Evolutionary conservation across 2,888 invertebrate species (phyloP).

Genomic region (Volucella inanis): DNA sequence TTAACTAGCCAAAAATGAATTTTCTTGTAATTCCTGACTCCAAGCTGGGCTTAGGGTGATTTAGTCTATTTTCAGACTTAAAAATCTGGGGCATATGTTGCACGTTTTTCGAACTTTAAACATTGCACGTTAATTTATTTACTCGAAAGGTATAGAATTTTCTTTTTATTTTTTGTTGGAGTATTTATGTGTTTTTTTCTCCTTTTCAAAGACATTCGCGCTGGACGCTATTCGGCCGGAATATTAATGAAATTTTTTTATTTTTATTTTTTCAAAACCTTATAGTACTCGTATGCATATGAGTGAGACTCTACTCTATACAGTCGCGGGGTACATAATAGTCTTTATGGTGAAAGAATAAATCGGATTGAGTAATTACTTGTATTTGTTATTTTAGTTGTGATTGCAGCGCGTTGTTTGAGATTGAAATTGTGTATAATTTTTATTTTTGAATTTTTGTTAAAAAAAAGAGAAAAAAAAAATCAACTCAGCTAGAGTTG

Average conservation of each 20-base stretch:
- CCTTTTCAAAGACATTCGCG: constrained; percentile 69
- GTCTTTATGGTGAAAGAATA: constrained; percentile 34
- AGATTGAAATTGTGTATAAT: constrained; percentile 33
- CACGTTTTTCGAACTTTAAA: constrained; percentile 52
- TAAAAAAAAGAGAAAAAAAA: too few species aligned
- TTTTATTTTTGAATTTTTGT: constrained; percentile 5
- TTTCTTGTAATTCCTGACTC: neutral
- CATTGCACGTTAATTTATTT: constrained; percentile 62
- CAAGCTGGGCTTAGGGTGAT: constrained; percentile 26
- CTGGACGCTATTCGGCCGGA: constrained; percentile 62
- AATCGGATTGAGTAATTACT: constrained; percentile 68
- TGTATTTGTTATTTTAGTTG: constrained; percentile 62
- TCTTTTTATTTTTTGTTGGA: constrained; percentile 54
- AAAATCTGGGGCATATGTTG: constrained; percentile 61
- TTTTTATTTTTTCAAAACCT: constrained; percentile 22
- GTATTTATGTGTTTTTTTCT: constrained; percentile 53
- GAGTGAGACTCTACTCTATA: constrained; percentile 55
- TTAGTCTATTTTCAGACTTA: constrained; percentile 13
- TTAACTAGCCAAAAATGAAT: too few species aligned
- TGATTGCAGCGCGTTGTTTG: constrained; percentile 55
- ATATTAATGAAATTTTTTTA: constrained; percentile 62
- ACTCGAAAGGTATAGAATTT: constrained; percentile 63
- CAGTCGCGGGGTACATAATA: constrained; percentile 24
- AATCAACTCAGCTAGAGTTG: constrained; percentile 4
- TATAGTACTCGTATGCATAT: constrained; percentile 48